These are phyloP conservation scores for Mus spicilegus DNA, from an alignment of 2,113 vertebrate genomes.

Conservation along the genomic window DNA sequence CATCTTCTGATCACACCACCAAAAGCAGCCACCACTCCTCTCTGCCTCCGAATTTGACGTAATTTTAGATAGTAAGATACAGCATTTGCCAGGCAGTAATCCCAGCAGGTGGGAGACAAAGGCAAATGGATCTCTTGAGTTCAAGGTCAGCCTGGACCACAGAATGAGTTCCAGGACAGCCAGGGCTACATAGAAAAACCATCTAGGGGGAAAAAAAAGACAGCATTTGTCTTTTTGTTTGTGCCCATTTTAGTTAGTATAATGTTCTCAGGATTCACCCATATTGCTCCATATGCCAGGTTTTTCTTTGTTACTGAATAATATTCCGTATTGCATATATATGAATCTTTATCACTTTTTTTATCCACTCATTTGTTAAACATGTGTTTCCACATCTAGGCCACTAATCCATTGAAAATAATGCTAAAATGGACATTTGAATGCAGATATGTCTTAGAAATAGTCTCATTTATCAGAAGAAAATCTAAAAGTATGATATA, in stretches of 20 bases:
- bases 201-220: not conserved
- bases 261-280: not conserved
- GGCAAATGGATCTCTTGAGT: not conserved
- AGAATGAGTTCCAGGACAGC: not conserved
- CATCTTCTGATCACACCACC: not conserved
- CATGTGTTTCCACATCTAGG: not conserved
- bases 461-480: not conserved
- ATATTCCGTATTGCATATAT: not conserved
- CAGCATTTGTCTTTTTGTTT: not conserved
- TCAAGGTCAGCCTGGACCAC: not conserved
- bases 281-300: not conserved
- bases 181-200: not conserved
- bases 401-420: not conserved
- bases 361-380: not conserved
- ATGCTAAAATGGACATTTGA: not conserved
- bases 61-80: not conserved
- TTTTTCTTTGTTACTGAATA: not conserved
- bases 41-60: not conserved
- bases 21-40: not conserved
- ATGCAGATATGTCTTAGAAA: not conserved
- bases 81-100: not conserved
- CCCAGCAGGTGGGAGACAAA: not conserved
- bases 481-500: not conserved
- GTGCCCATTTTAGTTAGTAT: not conserved
- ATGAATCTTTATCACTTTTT: not conserved